Base-by-base conservation (phyloP, 2,888 invertebrate genomes). In the Lapara coniferarum region DNA sequence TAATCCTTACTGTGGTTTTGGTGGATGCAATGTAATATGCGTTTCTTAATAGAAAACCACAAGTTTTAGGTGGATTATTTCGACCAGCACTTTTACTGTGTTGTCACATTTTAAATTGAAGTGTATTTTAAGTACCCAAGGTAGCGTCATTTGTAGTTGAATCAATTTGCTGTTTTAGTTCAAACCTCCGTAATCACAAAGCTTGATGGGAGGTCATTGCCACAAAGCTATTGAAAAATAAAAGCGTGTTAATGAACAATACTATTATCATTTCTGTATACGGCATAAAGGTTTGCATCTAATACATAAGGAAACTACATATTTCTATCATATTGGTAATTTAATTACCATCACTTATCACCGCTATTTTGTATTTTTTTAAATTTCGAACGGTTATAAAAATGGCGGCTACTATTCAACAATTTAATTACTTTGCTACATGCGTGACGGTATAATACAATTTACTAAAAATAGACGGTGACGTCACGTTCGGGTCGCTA, bases 1-100 rank as follows among this genome's bases (percentile, higher is more conserved):
- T 13, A 58, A 58, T 58, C 44, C 1, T 4, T 46, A 10, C n/a
- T 46, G 63, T 46, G 63, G 63, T 49, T 19, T 63, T 46, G 13
- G 49, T 19, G 49, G 49, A 63, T 1, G 63, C 13, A 63, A 49
- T 25, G 19, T 25, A 13, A 57, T 57, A 49, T 13, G 19, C 7
- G 49, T 63, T 49, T 46, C 63, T 19, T 63, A 63, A 63, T 37
- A 37, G 25, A 30, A 14, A 63, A 63, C 63, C 46, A 19, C 63
- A 63, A 46, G 13, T 63, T 63, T 19, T 6, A 10, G 12, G 49
- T n/a, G 7, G 10, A 49, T 25, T 49, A 49, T 63, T 63, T 63
- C 49, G 19, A 8, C 49, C 16, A 16, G 13, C 7, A 19, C 46
- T 19, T 13, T 55, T 53, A 53, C 16, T 53, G 37, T 37, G 37